A percentile compares a stretch with the other conserved stretches of the same genome.
Evolutionary conservation across 2,113 vertebrate species (phyloP).

Genomic region (Alethe diademata): DNA sequence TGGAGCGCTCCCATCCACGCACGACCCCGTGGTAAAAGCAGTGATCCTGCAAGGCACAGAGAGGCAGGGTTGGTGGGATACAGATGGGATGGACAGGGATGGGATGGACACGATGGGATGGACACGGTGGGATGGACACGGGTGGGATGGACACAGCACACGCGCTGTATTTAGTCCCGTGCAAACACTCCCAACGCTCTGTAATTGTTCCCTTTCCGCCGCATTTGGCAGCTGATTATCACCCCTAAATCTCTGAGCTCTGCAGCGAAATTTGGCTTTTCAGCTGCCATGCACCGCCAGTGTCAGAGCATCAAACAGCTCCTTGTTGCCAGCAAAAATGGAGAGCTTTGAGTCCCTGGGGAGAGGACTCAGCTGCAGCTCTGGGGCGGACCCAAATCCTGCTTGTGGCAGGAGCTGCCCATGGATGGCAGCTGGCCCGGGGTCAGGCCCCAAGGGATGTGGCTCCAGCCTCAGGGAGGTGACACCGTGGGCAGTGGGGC

Average conservation of each 20-base stretch:
- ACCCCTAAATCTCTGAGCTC: not conserved
- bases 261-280: not conserved
- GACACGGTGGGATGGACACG: too few species aligned
- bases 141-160: fast-evolving
- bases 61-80: not conserved
- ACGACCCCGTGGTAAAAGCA: constrained; percentile 93
- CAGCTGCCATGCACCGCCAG: not conserved
- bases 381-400: not conserved
- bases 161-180: not conserved
- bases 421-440: not conserved
- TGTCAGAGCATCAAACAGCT: not conserved
- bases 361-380: not conserved
- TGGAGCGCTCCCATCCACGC: constrained; percentile 77
- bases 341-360: not conserved
- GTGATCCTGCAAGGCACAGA: constrained; percentile 80
- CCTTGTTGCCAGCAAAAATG: not conserved
- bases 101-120: too few species aligned
- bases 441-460: not conserved
- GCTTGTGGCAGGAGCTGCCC: not conserved
- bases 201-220: not conserved
- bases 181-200: fast-evolving
- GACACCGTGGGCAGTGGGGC: not conserved
- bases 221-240: not conserved
- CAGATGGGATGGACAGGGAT: too few species aligned
- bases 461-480: not conserved